Percentiles rank a stretch among this genome's conserved stretches.
These are phyloP conservation scores for Halictus ligatus DNA, from an alignment of 2,888 invertebrate genomes.

Conservation along the genomic window DNA sequence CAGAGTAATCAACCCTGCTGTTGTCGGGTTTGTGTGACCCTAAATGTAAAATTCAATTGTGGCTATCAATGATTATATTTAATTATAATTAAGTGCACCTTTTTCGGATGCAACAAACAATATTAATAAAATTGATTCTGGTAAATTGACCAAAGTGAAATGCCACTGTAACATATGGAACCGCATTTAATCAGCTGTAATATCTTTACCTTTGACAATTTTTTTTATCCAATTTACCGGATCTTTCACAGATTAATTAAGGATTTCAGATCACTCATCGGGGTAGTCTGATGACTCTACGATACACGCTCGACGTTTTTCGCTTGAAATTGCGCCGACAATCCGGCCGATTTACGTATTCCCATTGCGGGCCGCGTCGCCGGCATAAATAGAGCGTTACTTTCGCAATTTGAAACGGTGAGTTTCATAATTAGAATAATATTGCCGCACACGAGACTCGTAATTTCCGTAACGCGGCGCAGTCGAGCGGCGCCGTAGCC, in stretches of 20 bases:
- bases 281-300: neutral
- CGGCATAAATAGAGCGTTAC: constrained; percentile 64
- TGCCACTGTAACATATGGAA: neutral
- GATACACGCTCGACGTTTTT: constrained; percentile 11
- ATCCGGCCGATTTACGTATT: constrained; percentile 42
- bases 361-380: constrained; percentile 6
- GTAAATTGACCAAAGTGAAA: neutral
- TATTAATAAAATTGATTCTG: neutral
- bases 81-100: neutral
- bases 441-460: constrained; percentile 66
- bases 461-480: constrained; percentile 68
- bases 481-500: constrained; percentile 56
- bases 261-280: neutral
- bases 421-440: constrained; percentile 69
- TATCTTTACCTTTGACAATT: neutral
- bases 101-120: neutral
- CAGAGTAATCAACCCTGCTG: neutral
- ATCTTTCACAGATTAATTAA: neutral
- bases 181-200: neutral
- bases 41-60: neutral
- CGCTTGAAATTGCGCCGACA: constrained; percentile 28
- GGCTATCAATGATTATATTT: neutral
- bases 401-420: constrained; percentile 67
- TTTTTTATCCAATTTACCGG: neutral
- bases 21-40: neutral